A percentile compares a stretch with the other conserved stretches of the same genome.
Evolutionary conservation across 92 coral and sea anemone genomes (phyloP).

Genomic region (Phymanthus crucifer): DNA sequence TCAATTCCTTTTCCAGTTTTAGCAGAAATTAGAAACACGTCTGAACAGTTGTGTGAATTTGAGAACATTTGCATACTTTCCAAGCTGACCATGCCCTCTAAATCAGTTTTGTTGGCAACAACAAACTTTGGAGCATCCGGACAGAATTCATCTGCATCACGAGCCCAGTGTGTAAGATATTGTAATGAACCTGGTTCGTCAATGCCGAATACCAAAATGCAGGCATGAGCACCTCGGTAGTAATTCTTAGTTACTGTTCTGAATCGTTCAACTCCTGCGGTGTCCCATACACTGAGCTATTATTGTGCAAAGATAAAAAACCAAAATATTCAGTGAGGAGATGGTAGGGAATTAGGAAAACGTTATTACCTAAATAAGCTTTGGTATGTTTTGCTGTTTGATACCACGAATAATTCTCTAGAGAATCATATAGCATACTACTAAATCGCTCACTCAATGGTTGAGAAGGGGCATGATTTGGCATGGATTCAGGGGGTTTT

Average conservation of each 20-base stretch:
- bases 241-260: conserved; percentile 93
- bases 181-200: conserved; percentile 85
- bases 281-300: conserved; percentile 98
- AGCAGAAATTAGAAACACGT: conserved; percentile 69
- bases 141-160: conserved; percentile 69
- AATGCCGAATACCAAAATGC: conserved; percentile 72
- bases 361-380: too few species aligned
- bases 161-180: conserved; percentile 81
- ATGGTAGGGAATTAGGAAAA: too few species aligned
- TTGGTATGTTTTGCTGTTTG: too few species aligned
- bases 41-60: conserved; percentile 61
- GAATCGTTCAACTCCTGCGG: conserved; percentile 97
- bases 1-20: conserved; percentile 90
- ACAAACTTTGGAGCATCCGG: conserved; percentile 80
- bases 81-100: conserved; percentile 59
- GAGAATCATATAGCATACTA: too few species aligned
- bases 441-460: too few species aligned
- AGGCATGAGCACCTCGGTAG: conserved; percentile 92
- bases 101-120: conserved; percentile 85
- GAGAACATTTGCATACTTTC: conserved; percentile 71
- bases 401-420: too few species aligned
- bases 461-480: too few species aligned
- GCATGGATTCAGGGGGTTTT: too few species aligned
- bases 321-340: background rate
- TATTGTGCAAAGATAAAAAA: background rate